Conservation (phyloP, 2,797 vertebrate species). For the Odontamblyopus lacepedii region DNA sequence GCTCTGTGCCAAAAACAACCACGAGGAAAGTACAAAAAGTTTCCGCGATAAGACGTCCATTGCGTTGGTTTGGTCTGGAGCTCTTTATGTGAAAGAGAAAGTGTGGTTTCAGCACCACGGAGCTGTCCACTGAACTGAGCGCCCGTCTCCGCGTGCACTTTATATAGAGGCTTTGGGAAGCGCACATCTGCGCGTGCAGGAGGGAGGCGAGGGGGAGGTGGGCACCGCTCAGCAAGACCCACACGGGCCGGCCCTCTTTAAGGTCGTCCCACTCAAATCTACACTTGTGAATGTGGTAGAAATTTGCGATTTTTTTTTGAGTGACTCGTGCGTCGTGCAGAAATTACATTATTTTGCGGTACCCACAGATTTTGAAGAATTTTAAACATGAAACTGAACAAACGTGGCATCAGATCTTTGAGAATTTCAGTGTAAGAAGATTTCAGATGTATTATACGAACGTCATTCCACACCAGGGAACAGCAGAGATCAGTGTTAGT, state of each 20-base stretch:
- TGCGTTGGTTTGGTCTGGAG: constrained; percentile 35
- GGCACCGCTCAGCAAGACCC: constrained; percentile 56
- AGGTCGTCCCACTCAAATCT: constrained; percentile 55
- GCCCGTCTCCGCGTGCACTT: constrained; percentile 61
- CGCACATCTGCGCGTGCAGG: constrained; percentile 76
- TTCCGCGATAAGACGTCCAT: constrained; percentile 76
- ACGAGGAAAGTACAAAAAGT: constrained; percentile 77
- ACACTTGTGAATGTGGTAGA: background rate
- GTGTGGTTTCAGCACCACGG: constrained; percentile 71
- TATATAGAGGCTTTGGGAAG: constrained; percentile 80
- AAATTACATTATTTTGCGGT: too few relatives aligned
- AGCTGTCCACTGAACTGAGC: constrained; percentile 79
- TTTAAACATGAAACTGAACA: background rate
- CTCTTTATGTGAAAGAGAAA: background rate
- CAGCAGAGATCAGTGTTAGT: background rate
- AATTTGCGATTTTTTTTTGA: too few relatives aligned
- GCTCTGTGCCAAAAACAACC: constrained; percentile 68
- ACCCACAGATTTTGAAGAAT: too few relatives aligned
- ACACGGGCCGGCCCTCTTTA: constrained; percentile 65
- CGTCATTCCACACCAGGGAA: too few relatives aligned
- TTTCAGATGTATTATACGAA: too few relatives aligned
- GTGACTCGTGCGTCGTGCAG: background rate
- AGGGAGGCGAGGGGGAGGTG: constrained; percentile 72
- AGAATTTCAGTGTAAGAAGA: too few relatives aligned
- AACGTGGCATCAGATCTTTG: too few relatives aligned